Conservation (phyloP, 2,797 vertebrate species). For the Falco rusticolus region DNA sequence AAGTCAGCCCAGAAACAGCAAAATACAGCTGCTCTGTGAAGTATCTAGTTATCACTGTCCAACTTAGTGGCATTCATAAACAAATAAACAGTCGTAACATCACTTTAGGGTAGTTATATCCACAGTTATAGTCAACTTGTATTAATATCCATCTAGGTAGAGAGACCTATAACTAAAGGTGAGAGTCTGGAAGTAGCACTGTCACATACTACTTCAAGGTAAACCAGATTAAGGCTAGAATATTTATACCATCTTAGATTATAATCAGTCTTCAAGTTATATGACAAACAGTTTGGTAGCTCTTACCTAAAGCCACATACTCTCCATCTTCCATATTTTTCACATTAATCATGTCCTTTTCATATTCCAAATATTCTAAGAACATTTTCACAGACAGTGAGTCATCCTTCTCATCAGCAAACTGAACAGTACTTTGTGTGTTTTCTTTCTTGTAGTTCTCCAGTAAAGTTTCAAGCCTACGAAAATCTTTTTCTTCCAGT, state of each 20-base stretch:
- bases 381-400: constrained; percentile 84
- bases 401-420: constrained; percentile 80
- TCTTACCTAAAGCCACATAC: constrained; percentile 78
- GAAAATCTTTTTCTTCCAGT: constrained; percentile 84
- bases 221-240: not conserved
- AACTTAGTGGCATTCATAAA: not conserved
- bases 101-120: not conserved
- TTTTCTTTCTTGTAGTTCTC: constrained; percentile 85
- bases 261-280: not conserved
- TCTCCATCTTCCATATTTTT: constrained; percentile 76
- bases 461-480: constrained; percentile 80
- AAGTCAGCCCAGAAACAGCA: not conserved
- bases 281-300: not conserved
- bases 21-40: not conserved
- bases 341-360: constrained; percentile 81
- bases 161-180: not conserved
- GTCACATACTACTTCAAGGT: not conserved
- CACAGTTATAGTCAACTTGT: not conserved
- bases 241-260: not conserved
- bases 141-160: not conserved
- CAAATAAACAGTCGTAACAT: not conserved
- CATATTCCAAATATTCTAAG: constrained; percentile 88
- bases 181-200: not conserved
- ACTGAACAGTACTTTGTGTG: constrained; percentile 78
- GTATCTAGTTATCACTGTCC: not conserved